Conservation (phyloP, 2,888 invertebrate species). For the Heliothis peltigera region DNA sequence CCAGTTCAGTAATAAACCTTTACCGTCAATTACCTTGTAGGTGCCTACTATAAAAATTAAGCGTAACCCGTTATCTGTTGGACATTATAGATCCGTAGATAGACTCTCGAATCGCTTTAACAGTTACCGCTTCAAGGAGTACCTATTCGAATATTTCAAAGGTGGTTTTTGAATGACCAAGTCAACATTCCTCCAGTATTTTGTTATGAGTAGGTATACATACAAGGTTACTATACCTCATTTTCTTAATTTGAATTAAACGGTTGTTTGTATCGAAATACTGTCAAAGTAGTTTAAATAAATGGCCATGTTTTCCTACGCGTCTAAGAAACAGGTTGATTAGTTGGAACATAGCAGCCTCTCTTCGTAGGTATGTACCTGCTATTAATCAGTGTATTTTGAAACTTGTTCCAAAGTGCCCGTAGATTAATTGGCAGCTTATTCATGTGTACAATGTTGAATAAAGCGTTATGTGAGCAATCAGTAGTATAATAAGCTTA, state of each 20-base stretch:
- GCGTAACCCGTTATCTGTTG: no score
- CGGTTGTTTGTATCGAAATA: constrained; percentile 24
- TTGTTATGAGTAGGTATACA: background rate
- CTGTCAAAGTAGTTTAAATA: constrained; percentile 33
- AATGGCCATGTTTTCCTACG: constrained; percentile 49
- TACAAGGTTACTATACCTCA: constrained; percentile 1
- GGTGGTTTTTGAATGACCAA: no score
- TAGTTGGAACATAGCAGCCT: constrained; percentile 40
- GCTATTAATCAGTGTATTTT: constrained; percentile 62
- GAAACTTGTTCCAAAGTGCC: constrained; percentile 56
- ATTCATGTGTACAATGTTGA: constrained; percentile 48
- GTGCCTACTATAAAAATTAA: background rate
- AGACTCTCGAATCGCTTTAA: no score
- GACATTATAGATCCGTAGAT: no score
- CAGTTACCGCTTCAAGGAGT: no score
- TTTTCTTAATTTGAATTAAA: constrained; percentile 18
- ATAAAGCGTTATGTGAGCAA: constrained; percentile 34
- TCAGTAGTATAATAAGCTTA: constrained; percentile 14
- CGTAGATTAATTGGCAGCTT: constrained; percentile 61
- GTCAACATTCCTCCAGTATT: background rate
- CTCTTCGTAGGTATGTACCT: constrained; percentile 28
- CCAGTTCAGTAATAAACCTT: constrained; percentile 14
- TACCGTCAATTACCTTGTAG: constrained; percentile 1
- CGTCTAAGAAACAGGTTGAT: constrained; percentile 53
- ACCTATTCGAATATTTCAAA: no score